These are phyloP conservation scores for Hirundo rustica DNA, from an alignment of 2,797 vertebrate genomes.

Conservation along the genomic window DNA sequence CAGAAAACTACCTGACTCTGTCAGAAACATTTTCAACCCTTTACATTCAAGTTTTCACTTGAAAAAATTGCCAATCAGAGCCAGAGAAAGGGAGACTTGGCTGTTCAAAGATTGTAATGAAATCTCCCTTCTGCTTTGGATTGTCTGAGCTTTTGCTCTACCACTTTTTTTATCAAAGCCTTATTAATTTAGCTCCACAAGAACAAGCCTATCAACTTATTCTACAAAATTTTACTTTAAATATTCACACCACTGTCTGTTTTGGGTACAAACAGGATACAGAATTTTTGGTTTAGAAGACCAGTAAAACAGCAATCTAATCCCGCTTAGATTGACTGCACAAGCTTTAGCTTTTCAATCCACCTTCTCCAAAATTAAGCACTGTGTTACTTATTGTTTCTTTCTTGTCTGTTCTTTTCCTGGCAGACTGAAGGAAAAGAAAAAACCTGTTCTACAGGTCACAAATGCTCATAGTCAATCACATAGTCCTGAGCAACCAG, in stretches of 20 bases:
- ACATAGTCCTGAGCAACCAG: background rate
- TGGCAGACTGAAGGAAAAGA: background rate
- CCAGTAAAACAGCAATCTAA: background rate
- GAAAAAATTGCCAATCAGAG: background rate
- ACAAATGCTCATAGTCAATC: background rate
- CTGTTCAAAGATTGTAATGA: background rate
- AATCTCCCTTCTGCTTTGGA: background rate
- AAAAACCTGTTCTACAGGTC: background rate
- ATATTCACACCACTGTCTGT: background rate
- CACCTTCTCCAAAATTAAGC: background rate
- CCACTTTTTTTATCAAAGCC: background rate
- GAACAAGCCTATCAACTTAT: background rate
- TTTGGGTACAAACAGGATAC: background rate
- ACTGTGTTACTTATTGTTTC: background rate
- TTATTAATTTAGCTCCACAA: background rate
- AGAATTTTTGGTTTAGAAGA: background rate
- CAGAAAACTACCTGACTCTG: background rate
- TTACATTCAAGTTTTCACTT: background rate
- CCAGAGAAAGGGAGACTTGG: background rate
- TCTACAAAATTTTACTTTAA: background rate
- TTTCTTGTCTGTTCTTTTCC: background rate
- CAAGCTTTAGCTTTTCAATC: background rate
- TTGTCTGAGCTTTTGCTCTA: background rate
- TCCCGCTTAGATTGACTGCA: background rate
- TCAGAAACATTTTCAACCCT: background rate